These are phyloP conservation scores for Meta bourneti DNA, from an alignment of 2,888 invertebrate species.

Conservation along the genomic window DNA sequence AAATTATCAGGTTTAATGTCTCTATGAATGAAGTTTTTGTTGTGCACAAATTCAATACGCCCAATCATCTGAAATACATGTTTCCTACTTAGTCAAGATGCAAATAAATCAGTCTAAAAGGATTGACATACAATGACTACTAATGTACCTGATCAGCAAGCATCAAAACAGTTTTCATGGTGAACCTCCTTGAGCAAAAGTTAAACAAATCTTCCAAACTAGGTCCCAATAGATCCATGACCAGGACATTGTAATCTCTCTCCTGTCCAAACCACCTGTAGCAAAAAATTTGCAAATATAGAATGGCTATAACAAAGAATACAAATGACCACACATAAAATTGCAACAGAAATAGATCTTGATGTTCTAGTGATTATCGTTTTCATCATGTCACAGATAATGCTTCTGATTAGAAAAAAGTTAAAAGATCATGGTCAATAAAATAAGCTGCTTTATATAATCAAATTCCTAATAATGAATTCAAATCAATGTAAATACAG, in stretches of 20 bases:
- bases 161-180: slow-evolving; percentile 99
- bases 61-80: slow-evolving; percentile 85
- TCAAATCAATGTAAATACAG: no score
- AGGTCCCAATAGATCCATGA: slow-evolving; percentile 99
- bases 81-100: neutral
- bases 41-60: slow-evolving; percentile 98
- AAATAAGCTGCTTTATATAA: no score
- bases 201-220: slow-evolving; percentile 99
- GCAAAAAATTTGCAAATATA: neutral
- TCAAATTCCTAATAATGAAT: no score
- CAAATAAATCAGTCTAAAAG: neutral
- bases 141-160: slow-evolving; percentile 94
- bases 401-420: no score
- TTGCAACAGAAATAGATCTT: no score
- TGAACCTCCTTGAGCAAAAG: slow-evolving; percentile 99
- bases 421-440: no score
- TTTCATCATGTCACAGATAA: no score
- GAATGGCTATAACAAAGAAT: neutral
- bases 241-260: slow-evolving; percentile 97
- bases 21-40: slow-evolving; percentile 98
- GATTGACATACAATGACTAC: neutral
- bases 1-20: slow-evolving; percentile 99
- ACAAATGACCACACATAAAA: neutral
- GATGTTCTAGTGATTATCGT: no score
- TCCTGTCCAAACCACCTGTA: slow-evolving; percentile 89